These are phyloP conservation scores for Charanyca ferruginea DNA, from an alignment of 2,888 invertebrate genomes.

Conservation along the genomic window DNA sequence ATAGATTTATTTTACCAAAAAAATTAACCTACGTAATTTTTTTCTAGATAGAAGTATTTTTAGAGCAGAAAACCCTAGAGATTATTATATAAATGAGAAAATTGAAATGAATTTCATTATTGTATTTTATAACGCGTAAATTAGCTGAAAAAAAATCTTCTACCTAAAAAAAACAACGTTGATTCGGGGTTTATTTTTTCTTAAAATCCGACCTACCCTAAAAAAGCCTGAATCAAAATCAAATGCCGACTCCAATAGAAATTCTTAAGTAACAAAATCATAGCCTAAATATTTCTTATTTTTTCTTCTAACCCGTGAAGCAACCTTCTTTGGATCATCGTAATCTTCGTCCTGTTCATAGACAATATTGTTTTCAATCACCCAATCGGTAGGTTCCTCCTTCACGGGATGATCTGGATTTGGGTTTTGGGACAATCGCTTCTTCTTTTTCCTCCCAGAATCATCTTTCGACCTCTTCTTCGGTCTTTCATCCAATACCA, in stretches of 20 bases:
- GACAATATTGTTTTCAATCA: conserved; percentile 79
- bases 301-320: conserved; percentile 84
- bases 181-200: not conserved
- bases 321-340: conserved; percentile 80
- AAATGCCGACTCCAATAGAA: conserved; percentile 89
- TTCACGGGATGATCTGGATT: no score
- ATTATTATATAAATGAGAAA: not conserved
- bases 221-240: conserved; percentile 50
- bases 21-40: not conserved
- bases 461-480: conserved; percentile 78
- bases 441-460: conserved; percentile 75
- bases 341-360: conserved; percentile 84
- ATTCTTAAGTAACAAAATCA: conserved; percentile 84
- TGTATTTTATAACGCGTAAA: not conserved
- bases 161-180: not conserved
- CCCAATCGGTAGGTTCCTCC: conserved; percentile 80
- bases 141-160: not conserved
- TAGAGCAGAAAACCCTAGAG: not conserved
- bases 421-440: conserved; percentile 66
- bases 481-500: conserved; percentile 82
- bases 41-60: not conserved
- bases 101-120: conserved; percentile 8
- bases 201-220: conserved; percentile 18
- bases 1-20: no score
- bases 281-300: conserved; percentile 88